Conservation (phyloP, 2,797 vertebrate species). For the Poecile montanus region DNA sequence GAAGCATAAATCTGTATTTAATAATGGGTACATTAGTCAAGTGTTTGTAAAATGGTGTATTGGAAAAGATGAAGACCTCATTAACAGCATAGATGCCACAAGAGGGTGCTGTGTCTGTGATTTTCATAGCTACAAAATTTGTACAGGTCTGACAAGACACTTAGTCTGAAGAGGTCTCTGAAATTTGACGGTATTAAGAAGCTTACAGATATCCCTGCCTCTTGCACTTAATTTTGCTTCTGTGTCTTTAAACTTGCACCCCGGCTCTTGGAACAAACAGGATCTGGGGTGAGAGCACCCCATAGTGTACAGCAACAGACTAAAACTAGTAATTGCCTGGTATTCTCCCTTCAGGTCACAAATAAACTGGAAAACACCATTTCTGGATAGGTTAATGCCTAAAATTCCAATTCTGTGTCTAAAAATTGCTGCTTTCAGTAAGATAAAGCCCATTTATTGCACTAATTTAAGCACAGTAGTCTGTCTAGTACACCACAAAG, state of each 20-base stretch:
- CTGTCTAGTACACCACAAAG: not conserved
- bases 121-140: not conserved
- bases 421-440: not conserved
- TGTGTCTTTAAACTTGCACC: not conserved
- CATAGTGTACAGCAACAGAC: not conserved
- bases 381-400: not conserved
- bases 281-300: not conserved
- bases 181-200: not conserved
- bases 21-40: not conserved
- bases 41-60: not conserved
- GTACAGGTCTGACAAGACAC: not conserved
- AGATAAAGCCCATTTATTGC: not conserved
- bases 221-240: not conserved
- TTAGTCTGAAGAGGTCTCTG: not conserved
- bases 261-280: not conserved
- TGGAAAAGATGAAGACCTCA: not conserved
- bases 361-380: not conserved
- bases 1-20: not conserved
- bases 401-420: not conserved
- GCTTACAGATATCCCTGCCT: not conserved
- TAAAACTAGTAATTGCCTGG: not conserved
- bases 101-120: conserved; percentile 31
- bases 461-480: not conserved
- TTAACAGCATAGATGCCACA: not conserved
- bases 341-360: not conserved